Conservation (phyloP, 2,888 invertebrate genomes). For the Nesidiocoris tenuis region DNA sequence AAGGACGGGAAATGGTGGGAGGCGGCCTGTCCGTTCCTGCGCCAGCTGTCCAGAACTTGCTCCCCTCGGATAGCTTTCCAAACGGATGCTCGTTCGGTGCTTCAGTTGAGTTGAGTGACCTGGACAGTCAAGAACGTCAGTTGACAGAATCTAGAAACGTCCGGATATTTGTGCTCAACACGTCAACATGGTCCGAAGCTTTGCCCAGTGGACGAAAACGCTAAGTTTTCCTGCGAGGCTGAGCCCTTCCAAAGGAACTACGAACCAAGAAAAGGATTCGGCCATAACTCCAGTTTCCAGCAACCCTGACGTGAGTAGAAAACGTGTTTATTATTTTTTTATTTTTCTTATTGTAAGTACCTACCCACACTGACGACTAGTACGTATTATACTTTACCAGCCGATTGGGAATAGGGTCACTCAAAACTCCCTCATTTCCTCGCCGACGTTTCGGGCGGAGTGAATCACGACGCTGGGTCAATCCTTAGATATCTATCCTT, state of each 20-base stretch:
- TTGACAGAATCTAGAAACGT: background rate
- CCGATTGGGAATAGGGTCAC: no score
- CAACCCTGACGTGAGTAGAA: conserved; percentile 52
- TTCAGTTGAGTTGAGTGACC: conserved; percentile 37
- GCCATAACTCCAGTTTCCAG: conserved; percentile 50
- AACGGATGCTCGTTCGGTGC: background rate
- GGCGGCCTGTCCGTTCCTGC: conserved; percentile 2
- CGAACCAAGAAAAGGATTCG: conserved; percentile 50
- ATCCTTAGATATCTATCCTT: no score
- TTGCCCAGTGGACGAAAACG: conserved; percentile 88
- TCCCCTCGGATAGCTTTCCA: background rate
- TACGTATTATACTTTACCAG: no score
- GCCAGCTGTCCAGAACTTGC: background rate
- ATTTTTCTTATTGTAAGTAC: no score
- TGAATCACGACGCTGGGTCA: no score
- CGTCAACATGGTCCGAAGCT: conserved; percentile 73
- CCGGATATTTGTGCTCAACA: background rate
- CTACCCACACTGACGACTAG: no score
- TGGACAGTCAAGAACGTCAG: background rate
- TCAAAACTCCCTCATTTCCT: no score
- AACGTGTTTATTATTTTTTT: no score
- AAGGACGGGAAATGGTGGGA: conserved; percentile 18
- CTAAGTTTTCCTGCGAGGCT: conserved; percentile 83
- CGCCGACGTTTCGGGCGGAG: no score
- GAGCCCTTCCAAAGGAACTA: conserved; percentile 73